phyloP scores from a whole-genome alignment of 2,113 vertebrate genomes.

The Paralichthys olivaceus region DNA sequence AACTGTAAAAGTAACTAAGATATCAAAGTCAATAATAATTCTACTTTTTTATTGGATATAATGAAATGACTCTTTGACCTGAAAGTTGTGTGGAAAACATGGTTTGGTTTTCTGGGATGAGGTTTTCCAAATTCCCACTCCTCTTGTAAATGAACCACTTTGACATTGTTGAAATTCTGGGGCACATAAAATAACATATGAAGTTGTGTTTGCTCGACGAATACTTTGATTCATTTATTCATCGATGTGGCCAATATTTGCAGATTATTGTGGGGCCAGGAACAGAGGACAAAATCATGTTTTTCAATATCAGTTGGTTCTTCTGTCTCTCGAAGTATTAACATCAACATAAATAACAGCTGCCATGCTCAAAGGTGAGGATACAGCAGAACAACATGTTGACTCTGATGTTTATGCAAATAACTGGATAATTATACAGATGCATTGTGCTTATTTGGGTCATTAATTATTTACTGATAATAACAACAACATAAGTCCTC shows the following conservation, averaged over 20 bases:
- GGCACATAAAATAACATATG: background rate
- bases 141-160: background rate
- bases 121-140: conserved; percentile 21
- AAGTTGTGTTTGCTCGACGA: conserved; percentile 33
- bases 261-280: conserved; percentile 11
- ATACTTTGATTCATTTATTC: conserved; percentile 11
- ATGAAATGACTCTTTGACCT: conserved; percentile 4
- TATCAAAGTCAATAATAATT: background rate
- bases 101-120: conserved; percentile 18
- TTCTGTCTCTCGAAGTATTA: background rate
- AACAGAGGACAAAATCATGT: conserved; percentile 13
- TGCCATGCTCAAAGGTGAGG: no score
- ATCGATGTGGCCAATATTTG: conserved; percentile 22
- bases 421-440: background rate
- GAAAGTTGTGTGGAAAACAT: conserved; percentile 7
- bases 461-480: background rate
- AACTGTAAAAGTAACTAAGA: conserved; percentile 1
- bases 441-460: background rate
- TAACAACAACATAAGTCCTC: background rate
- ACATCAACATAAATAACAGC: background rate
- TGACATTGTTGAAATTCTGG: conserved; percentile 15
- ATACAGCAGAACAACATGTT: background rate
- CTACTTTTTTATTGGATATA: background rate
- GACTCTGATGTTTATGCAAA: background rate
- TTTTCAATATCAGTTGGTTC: background rate